phyloP scores from a whole-genome alignment of 2,113 vertebrate species.

The Pelecanus crispus region DNA sequence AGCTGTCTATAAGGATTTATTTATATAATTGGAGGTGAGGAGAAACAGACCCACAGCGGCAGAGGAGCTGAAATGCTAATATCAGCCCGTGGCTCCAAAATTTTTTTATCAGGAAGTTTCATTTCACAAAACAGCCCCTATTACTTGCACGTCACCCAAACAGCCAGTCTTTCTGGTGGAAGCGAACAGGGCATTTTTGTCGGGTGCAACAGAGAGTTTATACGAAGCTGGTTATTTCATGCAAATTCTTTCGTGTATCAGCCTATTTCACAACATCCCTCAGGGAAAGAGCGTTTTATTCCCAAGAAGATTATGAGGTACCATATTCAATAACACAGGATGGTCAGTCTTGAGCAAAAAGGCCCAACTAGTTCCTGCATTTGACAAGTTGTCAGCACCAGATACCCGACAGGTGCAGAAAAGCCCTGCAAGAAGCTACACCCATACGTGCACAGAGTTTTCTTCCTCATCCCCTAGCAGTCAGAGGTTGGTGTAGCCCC shows the following conservation, averaged over 20 bases:
- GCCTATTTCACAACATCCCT: not conserved
- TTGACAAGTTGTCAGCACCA: not conserved
- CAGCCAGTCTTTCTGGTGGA: not conserved
- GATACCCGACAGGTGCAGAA: not conserved
- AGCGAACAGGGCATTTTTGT: rapidly evolving
- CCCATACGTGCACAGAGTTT: not conserved
- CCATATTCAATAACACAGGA: not conserved
- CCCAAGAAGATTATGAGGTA: not conserved
- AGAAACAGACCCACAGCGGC: not conserved
- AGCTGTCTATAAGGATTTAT: not conserved
- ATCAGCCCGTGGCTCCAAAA: not conserved
- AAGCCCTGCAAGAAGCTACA: not conserved
- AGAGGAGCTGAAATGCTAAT: not conserved
- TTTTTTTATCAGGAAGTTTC: not conserved
- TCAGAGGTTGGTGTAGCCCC: not conserved
- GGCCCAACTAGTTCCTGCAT: not conserved
- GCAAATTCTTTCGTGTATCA: not conserved
- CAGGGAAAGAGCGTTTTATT: not conserved
- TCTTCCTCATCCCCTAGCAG: not conserved
- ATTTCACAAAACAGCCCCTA: not conserved
- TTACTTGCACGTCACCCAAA: not conserved
- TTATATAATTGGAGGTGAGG: not conserved
- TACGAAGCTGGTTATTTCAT: not conserved
- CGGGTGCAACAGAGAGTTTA: not conserved
- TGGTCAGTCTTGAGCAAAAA: not conserved